Evolutionary conservation across 2,113 vertebrate species (phyloP).

Genomic region (Chaetorhynchus papuensis): DNA sequence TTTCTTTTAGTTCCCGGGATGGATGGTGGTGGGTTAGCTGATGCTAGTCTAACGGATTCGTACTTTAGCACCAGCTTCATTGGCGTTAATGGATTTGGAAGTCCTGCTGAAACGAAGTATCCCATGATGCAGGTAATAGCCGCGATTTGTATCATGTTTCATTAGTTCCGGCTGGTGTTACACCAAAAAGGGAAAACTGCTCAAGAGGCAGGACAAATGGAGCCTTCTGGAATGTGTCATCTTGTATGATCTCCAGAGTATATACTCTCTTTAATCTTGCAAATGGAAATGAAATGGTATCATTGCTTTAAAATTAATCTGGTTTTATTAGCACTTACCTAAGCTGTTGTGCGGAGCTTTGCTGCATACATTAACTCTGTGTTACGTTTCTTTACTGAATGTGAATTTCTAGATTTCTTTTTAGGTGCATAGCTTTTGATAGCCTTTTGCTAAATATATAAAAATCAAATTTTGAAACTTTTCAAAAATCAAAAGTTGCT

Average conservation of each 20-base stretch:
- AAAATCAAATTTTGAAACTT: not conserved
- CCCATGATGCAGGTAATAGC: slow-evolving; percentile 95
- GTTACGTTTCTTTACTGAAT: not conserved
- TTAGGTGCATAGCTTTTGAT: not conserved
- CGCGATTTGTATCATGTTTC: not conserved
- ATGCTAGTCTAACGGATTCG: slow-evolving; percentile 94
- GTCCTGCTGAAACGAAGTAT: slow-evolving; percentile 93
- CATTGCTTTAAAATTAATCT: not conserved
- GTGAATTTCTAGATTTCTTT: not conserved
- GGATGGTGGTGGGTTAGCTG: slow-evolving; percentile 86
- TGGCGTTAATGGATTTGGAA: slow-evolving; percentile 98
- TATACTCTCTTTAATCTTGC: not conserved
- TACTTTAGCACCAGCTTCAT: slow-evolving; percentile 99
- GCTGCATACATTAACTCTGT: not conserved
- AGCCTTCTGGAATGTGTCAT: not conserved
- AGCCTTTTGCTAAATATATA: not conserved
- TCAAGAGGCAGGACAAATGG: not conserved
- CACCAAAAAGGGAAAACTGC: not conserved
- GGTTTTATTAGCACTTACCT: not conserved
- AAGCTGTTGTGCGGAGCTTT: not conserved
- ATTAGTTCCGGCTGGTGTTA: not conserved
- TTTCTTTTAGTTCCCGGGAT: slow-evolving; percentile 87
- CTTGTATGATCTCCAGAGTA: not conserved
- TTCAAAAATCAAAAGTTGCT: not conserved
- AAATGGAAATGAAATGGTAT: not conserved